phyloP scores from a whole-genome alignment of 1,140 invertebrate genomes.

The Meloidogyne exigua region DNA sequence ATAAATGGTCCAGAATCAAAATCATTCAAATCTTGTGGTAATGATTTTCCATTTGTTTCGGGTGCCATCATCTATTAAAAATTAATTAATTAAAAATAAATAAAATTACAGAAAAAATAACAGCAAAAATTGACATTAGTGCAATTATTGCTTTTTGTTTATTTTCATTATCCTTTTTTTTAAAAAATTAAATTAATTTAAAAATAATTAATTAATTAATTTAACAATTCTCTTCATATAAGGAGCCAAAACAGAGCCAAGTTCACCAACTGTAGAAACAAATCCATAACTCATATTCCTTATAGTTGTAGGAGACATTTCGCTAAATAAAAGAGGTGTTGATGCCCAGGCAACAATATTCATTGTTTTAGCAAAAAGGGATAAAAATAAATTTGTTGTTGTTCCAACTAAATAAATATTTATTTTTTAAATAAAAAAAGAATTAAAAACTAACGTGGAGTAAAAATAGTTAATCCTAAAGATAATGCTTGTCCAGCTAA shows the following conservation, averaged over 20 bases:
- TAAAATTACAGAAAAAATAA: slow-evolving; percentile 24
- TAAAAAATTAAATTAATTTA: neutral
- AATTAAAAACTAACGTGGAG: slow-evolving; percentile 34
- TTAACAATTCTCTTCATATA: slow-evolving; percentile 42
- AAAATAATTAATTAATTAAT: neutral
- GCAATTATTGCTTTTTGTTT: slow-evolving; percentile 43
- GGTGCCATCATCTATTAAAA: slow-evolving; percentile 28
- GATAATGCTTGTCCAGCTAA: slow-evolving; percentile 38
- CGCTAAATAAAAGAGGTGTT: slow-evolving; percentile 42
- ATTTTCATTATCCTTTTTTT: slow-evolving; percentile 11
- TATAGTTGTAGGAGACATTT: slow-evolving; percentile 51
- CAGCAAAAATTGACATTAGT: slow-evolving; percentile 46
- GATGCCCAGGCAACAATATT: slow-evolving; percentile 48
- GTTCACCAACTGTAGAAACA: slow-evolving; percentile 43
- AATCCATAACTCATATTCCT: slow-evolving; percentile 39
- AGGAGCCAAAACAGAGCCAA: slow-evolving; percentile 51
- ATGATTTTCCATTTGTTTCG: slow-evolving; percentile 44
- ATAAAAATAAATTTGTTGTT: slow-evolving; percentile 36
- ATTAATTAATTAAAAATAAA: neutral
- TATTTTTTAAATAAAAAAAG: neutral
- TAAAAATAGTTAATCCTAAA: slow-evolving; percentile 42
- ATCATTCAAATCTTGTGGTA: slow-evolving; percentile 48
- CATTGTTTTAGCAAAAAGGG: slow-evolving; percentile 50
- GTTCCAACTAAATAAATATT: slow-evolving; percentile 31
- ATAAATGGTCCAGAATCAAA: slow-evolving; percentile 47